Conservation (phyloP, 2,888 invertebrate genomes). For the Himalopsyche kuldschensis region DNA sequence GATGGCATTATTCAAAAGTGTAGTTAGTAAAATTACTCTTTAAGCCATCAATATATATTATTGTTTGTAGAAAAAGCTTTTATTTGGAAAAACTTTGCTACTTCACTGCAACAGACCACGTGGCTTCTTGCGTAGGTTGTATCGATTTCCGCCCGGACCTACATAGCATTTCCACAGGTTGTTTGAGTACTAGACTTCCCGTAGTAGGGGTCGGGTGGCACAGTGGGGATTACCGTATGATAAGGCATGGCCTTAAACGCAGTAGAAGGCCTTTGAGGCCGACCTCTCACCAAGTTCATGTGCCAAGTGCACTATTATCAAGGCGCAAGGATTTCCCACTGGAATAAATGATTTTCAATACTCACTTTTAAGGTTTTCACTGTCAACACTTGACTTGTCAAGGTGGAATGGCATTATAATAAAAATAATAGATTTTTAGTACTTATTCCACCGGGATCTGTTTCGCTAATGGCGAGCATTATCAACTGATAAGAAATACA, state of each 20-base stretch:
- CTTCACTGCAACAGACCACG: not conserved
- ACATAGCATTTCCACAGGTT: conserved; percentile 25
- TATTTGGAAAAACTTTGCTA: not conserved
- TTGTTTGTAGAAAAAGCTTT: too few species aligned
- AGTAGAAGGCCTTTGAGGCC: not conserved
- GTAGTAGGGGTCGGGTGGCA: not conserved
- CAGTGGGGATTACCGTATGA: not conserved
- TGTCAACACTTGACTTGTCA: too few species aligned
- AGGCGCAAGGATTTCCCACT: not conserved
- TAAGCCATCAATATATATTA: too few species aligned
- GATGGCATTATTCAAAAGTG: too few species aligned
- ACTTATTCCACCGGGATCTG: too few species aligned
- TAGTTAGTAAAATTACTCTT: too few species aligned
- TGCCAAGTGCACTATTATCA: not conserved
- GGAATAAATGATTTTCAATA: not conserved
- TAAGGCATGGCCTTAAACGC: not conserved
- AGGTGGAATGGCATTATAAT: too few species aligned
- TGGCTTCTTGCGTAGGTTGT: not conserved
- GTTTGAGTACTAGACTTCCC: not conserved
- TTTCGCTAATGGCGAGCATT: too few species aligned
- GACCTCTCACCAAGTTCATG: not conserved
- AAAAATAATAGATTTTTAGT: too few species aligned
- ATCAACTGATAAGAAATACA: too few species aligned
- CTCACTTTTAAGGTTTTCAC: too few species aligned
- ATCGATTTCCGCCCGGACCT: conserved; percentile 27